These are phyloP conservation scores for Polietes domitor DNA, from an alignment of 2,888 invertebrate species.

Conservation along the genomic window DNA sequence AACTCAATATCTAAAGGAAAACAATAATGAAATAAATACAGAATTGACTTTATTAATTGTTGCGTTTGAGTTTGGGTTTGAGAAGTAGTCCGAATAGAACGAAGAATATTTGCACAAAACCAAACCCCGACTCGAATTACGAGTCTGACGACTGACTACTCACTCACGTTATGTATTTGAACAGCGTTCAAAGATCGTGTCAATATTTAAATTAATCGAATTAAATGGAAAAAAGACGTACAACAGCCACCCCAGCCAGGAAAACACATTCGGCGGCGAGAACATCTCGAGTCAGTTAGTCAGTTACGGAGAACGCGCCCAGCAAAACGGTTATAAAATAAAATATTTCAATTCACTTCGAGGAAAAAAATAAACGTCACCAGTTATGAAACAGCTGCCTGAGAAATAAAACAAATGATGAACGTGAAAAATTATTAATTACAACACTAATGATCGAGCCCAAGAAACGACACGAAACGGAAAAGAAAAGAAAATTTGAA, in stretches of 20 bases:
- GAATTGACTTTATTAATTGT: constrained; percentile 60
- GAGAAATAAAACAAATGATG: too few species aligned
- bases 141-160: background rate
- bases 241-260: constrained; percentile 31
- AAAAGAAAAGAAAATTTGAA: too few species aligned
- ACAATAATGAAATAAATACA: constrained; percentile 28
- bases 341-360: background rate
- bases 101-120: background rate
- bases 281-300: constrained; percentile 42
- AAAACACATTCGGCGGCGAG: constrained; percentile 37
- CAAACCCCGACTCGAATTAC: too few species aligned
- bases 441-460: too few species aligned
- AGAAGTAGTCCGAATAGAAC: background rate
- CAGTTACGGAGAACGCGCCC: constrained; percentile 55
- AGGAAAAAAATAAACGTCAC: background rate
- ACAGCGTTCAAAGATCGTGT: constrained; percentile 56
- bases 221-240: constrained; percentile 29
- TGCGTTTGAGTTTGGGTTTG: constrained; percentile 19
- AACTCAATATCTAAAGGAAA: background rate
- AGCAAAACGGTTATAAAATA: constrained; percentile 51
- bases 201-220: constrained; percentile 67
- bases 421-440: too few species aligned
- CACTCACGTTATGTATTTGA: constrained; percentile 15
- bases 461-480: too few species aligned
- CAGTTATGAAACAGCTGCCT: too few species aligned